Percentiles rank a stretch among this genome's conserved stretches.
phyloP scores from a whole-genome alignment of 2,888 invertebrate species.

The Nomada fabriciana region DNA sequence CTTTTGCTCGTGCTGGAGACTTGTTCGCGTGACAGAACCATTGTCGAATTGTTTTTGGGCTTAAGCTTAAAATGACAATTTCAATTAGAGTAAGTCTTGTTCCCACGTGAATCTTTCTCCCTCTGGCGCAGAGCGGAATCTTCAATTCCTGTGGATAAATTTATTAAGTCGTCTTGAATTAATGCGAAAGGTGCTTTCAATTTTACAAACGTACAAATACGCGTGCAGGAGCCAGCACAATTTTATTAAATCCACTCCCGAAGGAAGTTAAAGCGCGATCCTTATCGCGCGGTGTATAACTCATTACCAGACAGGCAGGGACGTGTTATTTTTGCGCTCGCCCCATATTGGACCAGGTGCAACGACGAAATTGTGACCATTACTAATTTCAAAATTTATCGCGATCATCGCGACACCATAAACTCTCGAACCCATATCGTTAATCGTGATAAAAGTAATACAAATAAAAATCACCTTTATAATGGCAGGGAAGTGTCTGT shows the following conservation, averaged over 20 bases:
- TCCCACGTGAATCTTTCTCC: too few species aligned
- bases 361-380: slow-evolving; percentile 6
- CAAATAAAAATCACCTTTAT: not conserved
- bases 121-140: too few species aligned
- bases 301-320: not conserved
- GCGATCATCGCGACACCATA: not conserved
- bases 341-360: slow-evolving; percentile 8
- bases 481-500: too few species aligned
- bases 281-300: slow-evolving; percentile 4
- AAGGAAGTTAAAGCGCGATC: not conserved
- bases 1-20: too few species aligned
- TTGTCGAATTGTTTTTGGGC: too few species aligned
- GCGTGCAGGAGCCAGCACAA: too few species aligned
- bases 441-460: not conserved
- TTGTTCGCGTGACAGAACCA: not conserved
- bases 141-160: not conserved
- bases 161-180: not conserved
- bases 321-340: not conserved
- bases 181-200: not conserved
- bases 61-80: too few species aligned
- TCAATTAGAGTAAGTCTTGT: too few species aligned
- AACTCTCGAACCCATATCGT: not conserved
- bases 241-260: not conserved
- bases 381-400: slow-evolving; percentile 16
- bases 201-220: not conserved